phyloP scores from a whole-genome alignment of 2,797 vertebrate genomes.

The Alcedo quadribrachys region DNA sequence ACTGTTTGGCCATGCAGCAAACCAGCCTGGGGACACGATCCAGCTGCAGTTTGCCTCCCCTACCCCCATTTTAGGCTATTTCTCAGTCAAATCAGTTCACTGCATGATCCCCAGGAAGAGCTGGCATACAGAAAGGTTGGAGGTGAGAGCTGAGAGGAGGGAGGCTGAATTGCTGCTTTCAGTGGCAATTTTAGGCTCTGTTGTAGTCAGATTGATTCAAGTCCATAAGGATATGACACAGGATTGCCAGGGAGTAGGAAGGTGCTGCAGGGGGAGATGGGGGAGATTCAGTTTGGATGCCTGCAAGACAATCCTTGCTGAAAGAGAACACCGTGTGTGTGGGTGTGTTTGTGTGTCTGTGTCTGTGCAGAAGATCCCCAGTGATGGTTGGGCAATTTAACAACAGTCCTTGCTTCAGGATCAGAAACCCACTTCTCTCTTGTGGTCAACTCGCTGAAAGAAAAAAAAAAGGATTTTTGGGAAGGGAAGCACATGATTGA shows the following conservation, averaged over 20 bases:
- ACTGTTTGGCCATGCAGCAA: slow-evolving; percentile 54
- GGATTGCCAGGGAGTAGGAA: background rate
- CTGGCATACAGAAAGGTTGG: slow-evolving; percentile 57
- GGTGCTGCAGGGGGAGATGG: background rate
- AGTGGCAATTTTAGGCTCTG: slow-evolving; percentile 34
- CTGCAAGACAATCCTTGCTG: slow-evolving; percentile 45
- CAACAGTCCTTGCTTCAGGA: slow-evolving; percentile 2
- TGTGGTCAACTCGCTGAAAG: background rate
- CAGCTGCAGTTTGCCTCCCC: slow-evolving; percentile 4
- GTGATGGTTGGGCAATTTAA: background rate
- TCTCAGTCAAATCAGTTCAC: slow-evolving; percentile 6
- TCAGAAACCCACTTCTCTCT: slow-evolving; percentile 8
- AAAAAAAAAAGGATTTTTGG: background rate
- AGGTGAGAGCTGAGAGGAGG: slow-evolving; percentile 46
- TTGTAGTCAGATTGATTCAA: background rate
- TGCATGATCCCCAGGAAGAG: slow-evolving; percentile 53
- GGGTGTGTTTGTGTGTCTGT: background rate
- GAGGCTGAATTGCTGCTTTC: slow-evolving; percentile 41
- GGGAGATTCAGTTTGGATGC: background rate
- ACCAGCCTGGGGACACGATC: slow-evolving; percentile 21
- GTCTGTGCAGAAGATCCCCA: background rate
- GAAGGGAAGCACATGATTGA: slow-evolving; percentile 29
- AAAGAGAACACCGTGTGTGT: background rate
- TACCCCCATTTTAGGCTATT: background rate
- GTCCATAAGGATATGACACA: background rate